These are phyloP conservation scores for Crenichthys baileyi DNA, from an alignment of 2,797 vertebrate species.

Conservation along the genomic window DNA sequence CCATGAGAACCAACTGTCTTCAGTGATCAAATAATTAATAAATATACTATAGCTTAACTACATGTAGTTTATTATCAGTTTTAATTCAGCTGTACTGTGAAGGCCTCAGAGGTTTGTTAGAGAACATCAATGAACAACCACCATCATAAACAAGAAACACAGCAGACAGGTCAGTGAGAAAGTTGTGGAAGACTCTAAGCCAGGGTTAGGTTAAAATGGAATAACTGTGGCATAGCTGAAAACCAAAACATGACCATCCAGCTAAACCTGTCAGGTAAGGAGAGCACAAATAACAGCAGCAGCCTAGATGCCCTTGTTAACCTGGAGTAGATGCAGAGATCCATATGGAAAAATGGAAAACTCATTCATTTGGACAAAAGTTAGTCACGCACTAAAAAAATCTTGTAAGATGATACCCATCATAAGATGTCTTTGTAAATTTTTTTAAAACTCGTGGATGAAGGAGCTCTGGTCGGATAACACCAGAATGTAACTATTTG, in stretches of 20 bases:
- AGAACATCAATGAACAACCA: background rate
- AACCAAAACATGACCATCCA: background rate
- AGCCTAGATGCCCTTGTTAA: no score
- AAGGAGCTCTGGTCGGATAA: background rate
- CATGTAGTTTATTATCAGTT: background rate
- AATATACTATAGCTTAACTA: background rate
- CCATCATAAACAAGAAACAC: background rate
- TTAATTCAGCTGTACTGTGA: background rate
- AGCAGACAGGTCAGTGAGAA: background rate
- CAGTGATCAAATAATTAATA: background rate
- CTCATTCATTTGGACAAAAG: no score
- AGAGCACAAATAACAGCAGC: no score
- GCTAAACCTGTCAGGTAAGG: no score
- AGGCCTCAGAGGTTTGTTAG: background rate
- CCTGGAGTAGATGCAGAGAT: no score
- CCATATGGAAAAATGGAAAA: no score
- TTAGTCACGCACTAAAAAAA: background rate
- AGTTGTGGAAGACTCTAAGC: background rate
- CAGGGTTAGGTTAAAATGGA: background rate
- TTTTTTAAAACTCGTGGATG: background rate
- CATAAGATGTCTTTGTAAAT: background rate
- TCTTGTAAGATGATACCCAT: background rate
- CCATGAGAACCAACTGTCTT: background rate
- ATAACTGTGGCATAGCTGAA: background rate
- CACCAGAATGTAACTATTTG: background rate